Conservation (phyloP, 2,113 vertebrate species). For the Verasper variegatus region DNA sequence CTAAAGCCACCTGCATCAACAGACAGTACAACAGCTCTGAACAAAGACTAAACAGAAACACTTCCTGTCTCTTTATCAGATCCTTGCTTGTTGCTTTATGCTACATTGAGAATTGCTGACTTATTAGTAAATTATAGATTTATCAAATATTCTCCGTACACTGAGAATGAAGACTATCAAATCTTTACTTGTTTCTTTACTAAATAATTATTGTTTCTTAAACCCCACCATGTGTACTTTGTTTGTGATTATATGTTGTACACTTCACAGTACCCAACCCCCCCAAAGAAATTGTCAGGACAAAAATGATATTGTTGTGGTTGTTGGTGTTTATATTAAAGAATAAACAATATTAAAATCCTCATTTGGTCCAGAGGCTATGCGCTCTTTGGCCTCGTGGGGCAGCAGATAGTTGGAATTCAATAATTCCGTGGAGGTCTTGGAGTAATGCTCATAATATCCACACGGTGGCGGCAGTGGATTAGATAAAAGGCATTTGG, state of each 20-base stretch:
- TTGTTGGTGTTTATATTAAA: neutral
- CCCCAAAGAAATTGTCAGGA: too few relatives aligned
- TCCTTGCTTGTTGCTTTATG: neutral
- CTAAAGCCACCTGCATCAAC: neutral
- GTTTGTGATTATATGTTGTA: too few relatives aligned
- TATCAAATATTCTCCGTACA: too few relatives aligned
- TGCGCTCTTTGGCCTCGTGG: constrained; percentile 1
- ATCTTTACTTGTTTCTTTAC: too few relatives aligned
- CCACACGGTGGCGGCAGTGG: constrained; percentile 70
- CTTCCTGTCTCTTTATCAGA: neutral
- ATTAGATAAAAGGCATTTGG: constrained; percentile 5
- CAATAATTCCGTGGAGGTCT: neutral
- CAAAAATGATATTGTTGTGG: too few relatives aligned
- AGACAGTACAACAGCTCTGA: neutral
- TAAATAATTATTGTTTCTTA: too few relatives aligned
- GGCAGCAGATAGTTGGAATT: constrained; percentile 26
- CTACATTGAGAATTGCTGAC: neutral
- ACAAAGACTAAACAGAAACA: neutral
- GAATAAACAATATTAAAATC: neutral
- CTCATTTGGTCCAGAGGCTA: neutral
- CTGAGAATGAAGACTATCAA: too few relatives aligned
- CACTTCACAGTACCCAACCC: too few relatives aligned
- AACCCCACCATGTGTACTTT: too few relatives aligned
- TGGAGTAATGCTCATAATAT: constrained; percentile 25
- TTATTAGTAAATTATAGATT: neutral